phyloP scores from a whole-genome alignment of 2,113 vertebrate species.

The Cyphomyrus plagiostoma region DNA sequence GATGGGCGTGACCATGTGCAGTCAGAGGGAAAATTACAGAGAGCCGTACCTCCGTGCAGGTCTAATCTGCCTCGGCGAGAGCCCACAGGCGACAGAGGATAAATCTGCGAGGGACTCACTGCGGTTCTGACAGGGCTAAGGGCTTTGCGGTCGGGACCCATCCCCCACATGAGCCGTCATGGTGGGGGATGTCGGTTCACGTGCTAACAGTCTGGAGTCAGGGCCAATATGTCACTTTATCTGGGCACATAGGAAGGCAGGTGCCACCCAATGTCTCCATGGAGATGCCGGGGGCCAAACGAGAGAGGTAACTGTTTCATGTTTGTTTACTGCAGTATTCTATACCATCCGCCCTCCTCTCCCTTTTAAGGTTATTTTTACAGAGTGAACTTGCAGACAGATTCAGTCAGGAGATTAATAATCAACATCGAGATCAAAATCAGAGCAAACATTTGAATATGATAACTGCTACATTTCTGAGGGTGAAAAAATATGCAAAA shows the following conservation, averaged over 20 bases:
- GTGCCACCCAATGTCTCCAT: background rate
- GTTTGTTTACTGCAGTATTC: conserved; percentile 20
- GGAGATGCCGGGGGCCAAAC: conserved; percentile 12
- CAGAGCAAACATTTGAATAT: background rate
- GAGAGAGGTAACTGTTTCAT: conserved; percentile 5
- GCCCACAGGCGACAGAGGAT: conserved; percentile 52
- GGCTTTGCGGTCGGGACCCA: conserved; percentile 38
- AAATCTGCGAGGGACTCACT: conserved; percentile 58
- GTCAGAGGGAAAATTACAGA: background rate
- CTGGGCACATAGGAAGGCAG: background rate
- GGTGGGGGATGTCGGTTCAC: conserved; percentile 30
- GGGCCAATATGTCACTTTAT: conserved; percentile 32
- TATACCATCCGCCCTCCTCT: background rate
- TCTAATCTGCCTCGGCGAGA: conserved; percentile 46
- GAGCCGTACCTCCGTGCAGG: background rate
- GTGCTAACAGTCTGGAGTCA: conserved; percentile 33
- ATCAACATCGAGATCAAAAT: background rate
- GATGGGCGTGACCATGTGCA: background rate
- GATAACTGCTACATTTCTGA: background rate
- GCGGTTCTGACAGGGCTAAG: conserved; percentile 57
- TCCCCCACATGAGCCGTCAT: conserved; percentile 23
- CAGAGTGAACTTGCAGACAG: background rate
- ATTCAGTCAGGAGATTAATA: conserved; percentile 1
- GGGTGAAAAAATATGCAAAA: background rate
- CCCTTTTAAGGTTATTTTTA: background rate